A percentile compares a stretch with the other conserved stretches of the same genome.
These are phyloP conservation scores for Grapholita molesta DNA, from an alignment of 1,140 invertebrate species.

Conservation along the genomic window DNA sequence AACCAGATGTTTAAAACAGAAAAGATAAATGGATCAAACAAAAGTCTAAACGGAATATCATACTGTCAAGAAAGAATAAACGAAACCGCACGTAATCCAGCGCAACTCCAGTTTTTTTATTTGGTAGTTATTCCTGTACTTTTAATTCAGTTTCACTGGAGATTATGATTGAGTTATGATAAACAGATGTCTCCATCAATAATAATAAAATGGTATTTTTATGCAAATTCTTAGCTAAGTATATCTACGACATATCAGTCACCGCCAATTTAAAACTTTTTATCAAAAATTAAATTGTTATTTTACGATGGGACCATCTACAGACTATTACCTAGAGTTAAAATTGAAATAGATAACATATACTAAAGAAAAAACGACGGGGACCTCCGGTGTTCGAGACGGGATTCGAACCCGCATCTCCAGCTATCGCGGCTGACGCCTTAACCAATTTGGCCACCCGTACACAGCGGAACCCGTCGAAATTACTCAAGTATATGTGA, in stretches of 20 bases:
- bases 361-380: too few relatives aligned
- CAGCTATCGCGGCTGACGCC: too few relatives aligned
- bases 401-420: too few relatives aligned
- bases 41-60: neutral
- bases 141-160: neutral
- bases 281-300: too few relatives aligned
- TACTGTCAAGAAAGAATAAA: neutral
- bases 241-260: neutral
- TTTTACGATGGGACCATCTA: too few relatives aligned
- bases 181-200: constrained; percentile 5
- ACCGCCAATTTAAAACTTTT: neutral
- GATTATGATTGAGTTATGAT: neutral
- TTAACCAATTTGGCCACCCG: too few relatives aligned
- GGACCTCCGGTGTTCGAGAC: too few relatives aligned
- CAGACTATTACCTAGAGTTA: too few relatives aligned
- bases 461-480: too few relatives aligned
- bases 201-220: neutral
- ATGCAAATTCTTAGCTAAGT: neutral
- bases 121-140: neutral
- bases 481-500: too few relatives aligned
- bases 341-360: too few relatives aligned
- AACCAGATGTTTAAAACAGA: neutral
- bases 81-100: neutral
- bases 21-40: neutral
- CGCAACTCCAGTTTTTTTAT: neutral